Evolutionary conservation across 2,888 invertebrate species (phyloP).

Genomic region (Noctuana brunneofusca): DNA sequence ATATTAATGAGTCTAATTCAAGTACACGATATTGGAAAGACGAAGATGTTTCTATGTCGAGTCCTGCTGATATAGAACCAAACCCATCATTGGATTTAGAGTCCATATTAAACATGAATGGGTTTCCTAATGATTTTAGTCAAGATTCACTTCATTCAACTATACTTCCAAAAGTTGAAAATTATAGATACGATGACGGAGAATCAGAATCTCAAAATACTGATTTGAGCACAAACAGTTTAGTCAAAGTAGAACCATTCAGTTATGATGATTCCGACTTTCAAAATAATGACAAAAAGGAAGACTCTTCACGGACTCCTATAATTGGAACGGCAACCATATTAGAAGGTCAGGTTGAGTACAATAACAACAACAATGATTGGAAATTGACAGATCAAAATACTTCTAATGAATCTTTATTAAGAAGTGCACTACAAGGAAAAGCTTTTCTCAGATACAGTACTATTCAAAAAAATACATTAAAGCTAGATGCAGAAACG

Average conservation of each 20-base stretch:
- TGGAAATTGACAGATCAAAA: constrained; percentile 91
- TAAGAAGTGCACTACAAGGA: constrained; percentile 92
- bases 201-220: constrained; percentile 90
- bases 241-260: constrained; percentile 76
- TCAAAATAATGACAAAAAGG: constrained; percentile 69
- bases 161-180: constrained; percentile 86
- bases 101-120: constrained; percentile 89
- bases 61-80: constrained; percentile 83
- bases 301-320: constrained; percentile 64
- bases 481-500: constrained; percentile 67
- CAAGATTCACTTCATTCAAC: constrained; percentile 80
- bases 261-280: constrained; percentile 71
- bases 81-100: constrained; percentile 88
- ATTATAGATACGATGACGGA: constrained; percentile 89
- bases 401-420: constrained; percentile 87
- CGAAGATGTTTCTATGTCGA: constrained; percentile 84
- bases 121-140: constrained; percentile 82
- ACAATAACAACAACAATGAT: constrained; percentile 90
- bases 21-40: constrained; percentile 85
- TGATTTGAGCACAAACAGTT: constrained; percentile 85
- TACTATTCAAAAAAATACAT: constrained; percentile 79
- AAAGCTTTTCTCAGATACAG: constrained; percentile 85
- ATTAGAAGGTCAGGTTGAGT: constrained; percentile 79
- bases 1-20: constrained; percentile 85
- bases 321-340: constrained; percentile 78